Base-by-base conservation (phyloP, 1,140 invertebrate species). In the Berghia stephanieae region DNA sequence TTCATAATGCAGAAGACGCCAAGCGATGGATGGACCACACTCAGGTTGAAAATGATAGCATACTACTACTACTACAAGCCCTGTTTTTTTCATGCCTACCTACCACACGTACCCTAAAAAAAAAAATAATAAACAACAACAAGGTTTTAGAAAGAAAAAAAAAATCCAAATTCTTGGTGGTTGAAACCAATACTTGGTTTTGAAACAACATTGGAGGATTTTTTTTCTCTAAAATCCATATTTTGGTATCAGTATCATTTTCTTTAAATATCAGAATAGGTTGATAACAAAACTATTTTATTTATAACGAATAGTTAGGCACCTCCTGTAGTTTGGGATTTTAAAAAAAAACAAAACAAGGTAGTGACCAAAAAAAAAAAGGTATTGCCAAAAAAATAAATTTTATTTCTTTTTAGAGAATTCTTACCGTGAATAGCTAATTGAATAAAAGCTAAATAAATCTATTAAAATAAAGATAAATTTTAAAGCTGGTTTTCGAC, bases 1-100 rank as follows among this genome's bases (percentile, higher is more conserved):
- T 98, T 94, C 92, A 93, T 90, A 93, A 93, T 89, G 92, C 95
- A 87, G 93, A 93, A 90, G 95, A 96, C 92, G 95, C 96, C 83
- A 93, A 93, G 89, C 92, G 93, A 85, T 96, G 96, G 95, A 97
- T 98, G 94, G 95, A 96, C 90, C 92, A 93, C 90, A 96, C 95
- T 93, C 94, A 97, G 94, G 95, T 96, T 94, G 84, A 83, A 77
- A 80, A 80, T 69, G 57, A 77, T 27, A 60, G 40, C 72, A 75
- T 57, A 27, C 21, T 57, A 8, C 55, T 4, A n/a, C 5, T 27
- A n/a, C 55, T 13, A 8, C 55, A n/a, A 8, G 1, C 21, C 21
- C 6, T 6, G 6, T 6, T 57, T 57, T 57, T 57, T n/a, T 13
- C 8, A 21, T 57, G 24, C 34, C 34, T 8, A 27, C 34, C 34